These are phyloP conservation scores for Nipponia nippon DNA, from an alignment of 2,113 vertebrate genomes.

Conservation along the genomic window DNA sequence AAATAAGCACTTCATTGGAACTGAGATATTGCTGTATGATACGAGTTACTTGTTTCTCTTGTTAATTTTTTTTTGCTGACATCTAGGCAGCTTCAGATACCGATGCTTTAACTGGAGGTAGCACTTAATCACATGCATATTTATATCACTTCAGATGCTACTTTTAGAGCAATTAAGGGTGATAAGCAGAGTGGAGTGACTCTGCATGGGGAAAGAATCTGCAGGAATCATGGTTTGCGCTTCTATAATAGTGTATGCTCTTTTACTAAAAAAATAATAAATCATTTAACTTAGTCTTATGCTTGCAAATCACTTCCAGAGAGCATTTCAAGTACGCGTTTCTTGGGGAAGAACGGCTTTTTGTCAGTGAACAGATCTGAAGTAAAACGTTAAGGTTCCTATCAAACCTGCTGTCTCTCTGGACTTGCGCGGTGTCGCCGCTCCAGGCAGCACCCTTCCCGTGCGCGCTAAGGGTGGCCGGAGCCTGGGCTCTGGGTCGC, in stretches of 20 bases:
- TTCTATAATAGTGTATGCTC: not conserved
- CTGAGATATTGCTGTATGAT: not conserved
- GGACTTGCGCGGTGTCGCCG: accelerated
- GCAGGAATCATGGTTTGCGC: not conserved
- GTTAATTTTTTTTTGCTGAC: not conserved
- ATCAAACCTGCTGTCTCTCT: not conserved
- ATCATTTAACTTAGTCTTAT: not conserved
- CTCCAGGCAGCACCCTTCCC: accelerated
- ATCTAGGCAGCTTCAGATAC: not conserved
- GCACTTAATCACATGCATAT: not conserved
- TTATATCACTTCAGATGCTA: not conserved
- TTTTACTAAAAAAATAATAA: conserved; percentile 16
- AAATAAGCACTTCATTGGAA: not conserved
- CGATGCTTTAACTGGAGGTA: not conserved
- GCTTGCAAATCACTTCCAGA: not conserved
- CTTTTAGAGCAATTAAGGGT: not conserved
- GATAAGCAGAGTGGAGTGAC: not conserved
- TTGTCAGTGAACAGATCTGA: not conserved
- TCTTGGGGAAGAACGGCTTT: not conserved
- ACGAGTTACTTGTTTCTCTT: not conserved
- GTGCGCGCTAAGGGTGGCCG: accelerated
- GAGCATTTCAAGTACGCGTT: not conserved
- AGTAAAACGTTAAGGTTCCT: not conserved
- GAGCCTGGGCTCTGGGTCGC: not conserved
- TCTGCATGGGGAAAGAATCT: not conserved